phyloP scores from a whole-genome alignment of 2,113 vertebrate genomes.

The Parus major region DNA sequence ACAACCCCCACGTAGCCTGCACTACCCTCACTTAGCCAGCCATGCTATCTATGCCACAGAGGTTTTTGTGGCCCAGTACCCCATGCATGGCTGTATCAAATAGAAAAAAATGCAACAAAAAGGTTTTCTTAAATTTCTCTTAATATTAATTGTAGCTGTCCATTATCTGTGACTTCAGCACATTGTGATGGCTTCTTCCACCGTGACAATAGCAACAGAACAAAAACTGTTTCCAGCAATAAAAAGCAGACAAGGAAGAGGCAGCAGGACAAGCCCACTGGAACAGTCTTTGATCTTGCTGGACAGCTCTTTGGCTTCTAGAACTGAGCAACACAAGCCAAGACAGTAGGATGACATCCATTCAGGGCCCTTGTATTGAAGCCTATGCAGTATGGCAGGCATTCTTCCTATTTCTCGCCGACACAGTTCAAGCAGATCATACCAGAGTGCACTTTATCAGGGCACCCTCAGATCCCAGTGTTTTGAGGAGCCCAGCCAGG shows the following conservation, averaged over 20 bases:
- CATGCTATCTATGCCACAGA: neutral
- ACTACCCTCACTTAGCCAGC: neutral
- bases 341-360: neutral
- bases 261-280: neutral
- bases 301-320: neutral
- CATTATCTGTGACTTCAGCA: neutral
- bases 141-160: neutral
- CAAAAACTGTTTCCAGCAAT: neutral
- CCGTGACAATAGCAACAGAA: neutral
- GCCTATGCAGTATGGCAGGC: neutral
- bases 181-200: neutral
- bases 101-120: neutral
- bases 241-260: neutral
- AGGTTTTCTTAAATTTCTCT: neutral
- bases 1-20: neutral
- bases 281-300: neutral
- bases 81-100: neutral
- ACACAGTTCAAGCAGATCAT: neutral
- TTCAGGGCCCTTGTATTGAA: neutral
- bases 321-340: neutral
- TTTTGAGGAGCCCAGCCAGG: neutral
- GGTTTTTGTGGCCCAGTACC: neutral
- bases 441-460: neutral
- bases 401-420: neutral
- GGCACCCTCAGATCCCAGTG: neutral